phyloP scores from a whole-genome alignment of 2,113 vertebrate species.

The Oriolus oriolus region DNA sequence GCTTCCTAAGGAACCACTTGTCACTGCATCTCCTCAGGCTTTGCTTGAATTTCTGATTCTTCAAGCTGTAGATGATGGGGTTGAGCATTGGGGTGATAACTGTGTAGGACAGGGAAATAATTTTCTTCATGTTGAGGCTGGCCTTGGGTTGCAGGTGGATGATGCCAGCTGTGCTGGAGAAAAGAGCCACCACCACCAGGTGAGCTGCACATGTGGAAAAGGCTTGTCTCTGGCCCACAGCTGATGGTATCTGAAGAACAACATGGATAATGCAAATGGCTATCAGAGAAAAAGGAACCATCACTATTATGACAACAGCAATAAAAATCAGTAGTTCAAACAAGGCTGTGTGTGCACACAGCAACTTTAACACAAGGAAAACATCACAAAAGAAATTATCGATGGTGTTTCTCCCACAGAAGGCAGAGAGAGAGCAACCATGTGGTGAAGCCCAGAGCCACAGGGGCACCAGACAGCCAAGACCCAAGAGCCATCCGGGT shows the following conservation, averaged over 20 bases:
- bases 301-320: neutral
- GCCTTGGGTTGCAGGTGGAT: slow-evolving; percentile 1
- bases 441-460: no score
- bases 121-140: neutral
- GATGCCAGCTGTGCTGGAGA: neutral
- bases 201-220: neutral
- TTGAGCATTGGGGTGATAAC: neutral
- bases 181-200: neutral
- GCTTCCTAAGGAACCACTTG: neutral
- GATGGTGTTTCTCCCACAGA: neutral
- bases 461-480: no score
- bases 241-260: neutral
- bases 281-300: neutral
- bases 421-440: neutral
- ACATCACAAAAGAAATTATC: slow-evolving; percentile 5
- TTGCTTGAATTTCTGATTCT: neutral
- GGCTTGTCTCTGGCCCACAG: neutral
- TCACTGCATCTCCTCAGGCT: neutral
- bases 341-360: neutral
- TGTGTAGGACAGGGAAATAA: neutral
- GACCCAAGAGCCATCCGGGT: no score
- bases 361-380: neutral
- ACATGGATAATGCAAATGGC: neutral
- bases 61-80: neutral
- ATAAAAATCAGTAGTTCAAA: neutral